These are phyloP conservation scores for Alca torda DNA, from an alignment of 2,797 vertebrate species.

Conservation along the genomic window DNA sequence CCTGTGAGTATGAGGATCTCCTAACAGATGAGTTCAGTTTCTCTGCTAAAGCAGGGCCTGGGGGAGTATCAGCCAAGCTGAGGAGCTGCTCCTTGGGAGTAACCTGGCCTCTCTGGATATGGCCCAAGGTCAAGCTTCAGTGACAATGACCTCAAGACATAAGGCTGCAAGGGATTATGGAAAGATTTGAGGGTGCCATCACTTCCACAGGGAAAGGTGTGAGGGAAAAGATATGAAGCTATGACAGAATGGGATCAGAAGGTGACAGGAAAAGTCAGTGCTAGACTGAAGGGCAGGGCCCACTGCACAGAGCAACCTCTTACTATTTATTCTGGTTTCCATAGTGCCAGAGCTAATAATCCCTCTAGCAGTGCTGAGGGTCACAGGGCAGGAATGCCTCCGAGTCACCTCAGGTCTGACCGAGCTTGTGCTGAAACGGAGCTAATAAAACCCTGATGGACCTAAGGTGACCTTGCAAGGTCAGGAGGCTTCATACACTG, in stretches of 20 bases:
- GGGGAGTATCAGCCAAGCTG: not conserved
- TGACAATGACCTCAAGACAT: not conserved
- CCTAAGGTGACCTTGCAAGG: not conserved
- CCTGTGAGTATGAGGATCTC: not conserved
- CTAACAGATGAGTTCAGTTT: not conserved
- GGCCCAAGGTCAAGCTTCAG: not conserved
- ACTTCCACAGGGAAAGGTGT: constrained; percentile 20
- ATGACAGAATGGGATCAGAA: constrained; percentile 39
- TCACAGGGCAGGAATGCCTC: constrained; percentile 13
- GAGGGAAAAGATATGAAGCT: constrained; percentile 23
- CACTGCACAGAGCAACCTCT: not conserved
- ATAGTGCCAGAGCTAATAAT: constrained; percentile 20
- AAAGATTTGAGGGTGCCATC: constrained; percentile 29
- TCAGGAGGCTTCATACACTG: not conserved
- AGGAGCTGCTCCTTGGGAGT: not conserved
- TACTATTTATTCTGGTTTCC: constrained; percentile 33
- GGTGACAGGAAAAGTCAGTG: constrained; percentile 31
- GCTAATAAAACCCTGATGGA: constrained; percentile 24
- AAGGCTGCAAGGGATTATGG: not conserved
- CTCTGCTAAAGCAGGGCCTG: not conserved
- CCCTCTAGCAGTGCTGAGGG: not conserved
- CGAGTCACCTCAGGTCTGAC: not conserved
- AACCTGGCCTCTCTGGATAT: not conserved
- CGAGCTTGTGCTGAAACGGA: not conserved
- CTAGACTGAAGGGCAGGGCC: constrained; percentile 1